Evolutionary conservation across 1,140 invertebrate species (phyloP), one percentile per base, ranked within the genome.

Genomic region (Trinorchestia longiramus): DNA sequence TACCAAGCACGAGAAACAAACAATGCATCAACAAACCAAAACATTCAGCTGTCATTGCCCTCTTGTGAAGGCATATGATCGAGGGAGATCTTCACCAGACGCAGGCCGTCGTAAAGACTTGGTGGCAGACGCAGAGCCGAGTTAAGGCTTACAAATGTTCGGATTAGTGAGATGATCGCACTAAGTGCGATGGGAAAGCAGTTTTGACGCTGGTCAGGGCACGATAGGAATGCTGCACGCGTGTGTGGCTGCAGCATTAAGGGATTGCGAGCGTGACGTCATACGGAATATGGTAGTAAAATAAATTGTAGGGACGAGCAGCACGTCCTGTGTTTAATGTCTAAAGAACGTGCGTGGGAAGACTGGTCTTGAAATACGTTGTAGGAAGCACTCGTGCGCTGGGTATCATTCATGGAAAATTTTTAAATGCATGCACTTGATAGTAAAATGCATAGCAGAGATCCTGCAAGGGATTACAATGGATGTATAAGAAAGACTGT

Each of bases 111-210:
- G 41, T 44, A 91, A 91, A 43, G 88, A 43, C 88, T 4, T 23
- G 88, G 88, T 17, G 43, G 88, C 41, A 23, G 88, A 91, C 88
- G 28, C 88, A 43, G 36, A 91, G 88, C 88, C 88, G 88, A 23
- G 43, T 28, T 91, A 91, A 91, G 88, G 43, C 88, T 44, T 43
- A 91, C 88, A 91, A 91, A 91, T 91, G 88, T 91, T 28, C 88
- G 43, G 88, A 91, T 91, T 91, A 91, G 43, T 15, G 11, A 8
- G 43, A 91, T 91, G 41, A 91, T 44, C 88, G 43, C 43, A 77
- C 62, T 77, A 77, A 77, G 8, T 28, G 62, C 62, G 62, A 15
- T 77, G 62, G 62, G 62, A 77, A 77, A 77, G 62, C 62, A 77
- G 62, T 77, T 77, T 28, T 77, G 62, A 11, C 62, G 62, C 62